A percentile compares a stretch with the other conserved stretches of the same genome.
Evolutionary conservation across 2,113 vertebrate genomes (phyloP).

Genomic region (Rhinoderma darwinii): DNA sequence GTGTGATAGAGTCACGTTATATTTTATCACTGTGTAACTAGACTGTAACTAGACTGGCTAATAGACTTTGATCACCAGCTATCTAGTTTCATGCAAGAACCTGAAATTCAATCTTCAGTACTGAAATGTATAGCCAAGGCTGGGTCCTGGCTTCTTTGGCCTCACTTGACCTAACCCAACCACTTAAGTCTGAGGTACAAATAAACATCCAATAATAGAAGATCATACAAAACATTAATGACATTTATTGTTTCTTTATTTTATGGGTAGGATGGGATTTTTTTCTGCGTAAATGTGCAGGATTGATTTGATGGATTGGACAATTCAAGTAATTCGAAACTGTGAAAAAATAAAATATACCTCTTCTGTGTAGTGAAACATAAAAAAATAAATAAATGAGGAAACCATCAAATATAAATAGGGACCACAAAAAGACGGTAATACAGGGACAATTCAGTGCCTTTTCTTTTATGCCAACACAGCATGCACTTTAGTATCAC

Average conservation of each 20-base stretch:
- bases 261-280: not conserved
- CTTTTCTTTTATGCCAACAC: conserved; percentile 48
- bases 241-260: not conserved
- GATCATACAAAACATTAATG: not conserved
- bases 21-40: conserved; percentile 6
- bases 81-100: conserved; percentile 29
- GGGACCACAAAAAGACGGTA: conserved; percentile 24
- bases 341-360: conserved; percentile 35
- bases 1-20: not conserved
- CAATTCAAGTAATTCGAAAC: not conserved
- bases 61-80: conserved; percentile 5
- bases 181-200: not conserved
- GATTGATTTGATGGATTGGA: not conserved
- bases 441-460: conserved; percentile 56
- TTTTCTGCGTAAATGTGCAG: not conserved
- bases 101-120: conserved; percentile 34
- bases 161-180: conserved; percentile 28
- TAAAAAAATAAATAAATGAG: not conserved
- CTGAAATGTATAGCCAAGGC: conserved; percentile 16
- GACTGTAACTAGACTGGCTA: not conserved
- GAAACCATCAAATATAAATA: not conserved
- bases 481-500: conserved; percentile 43
- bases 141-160: conserved; percentile 5
- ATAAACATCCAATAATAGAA: not conserved
- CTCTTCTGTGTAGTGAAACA: conserved; percentile 16